Evolutionary conservation across 2,797 vertebrate genomes (phyloP), one percentile per base, ranked within the genome.

Genomic region (Galago senegalensis): DNA sequence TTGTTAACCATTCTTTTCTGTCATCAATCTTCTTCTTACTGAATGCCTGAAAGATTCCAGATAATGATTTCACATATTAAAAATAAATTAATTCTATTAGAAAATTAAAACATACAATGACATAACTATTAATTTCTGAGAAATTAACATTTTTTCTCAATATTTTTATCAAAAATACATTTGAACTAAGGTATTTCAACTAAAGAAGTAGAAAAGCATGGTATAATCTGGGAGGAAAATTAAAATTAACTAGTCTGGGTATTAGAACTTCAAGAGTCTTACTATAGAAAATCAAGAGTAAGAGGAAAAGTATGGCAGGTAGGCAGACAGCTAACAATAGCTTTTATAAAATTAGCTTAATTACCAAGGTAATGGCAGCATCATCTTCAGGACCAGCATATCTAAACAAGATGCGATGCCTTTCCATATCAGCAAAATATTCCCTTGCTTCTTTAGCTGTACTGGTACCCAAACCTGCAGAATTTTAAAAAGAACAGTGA

Each of bases 11-110:
- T 94, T 99, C 99, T 98, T 99, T 99, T 96, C 99, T 98, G 98
- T 99, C 99, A 89, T 99, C 99, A 0, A 99, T 99, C 98, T 99
- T 99, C 99, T 99, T 99, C 98, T 99, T 99, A 98, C 99, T 99
- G 98, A 99, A 99, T 63, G 99, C 99, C 99, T 99, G 97, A 98
- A 98, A 98, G 37, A 98, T 96, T 97, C 43, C 94, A 98, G 91
- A 87, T 53, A 94, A 96, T 65, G 40, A 96, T 49, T 95, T 87
- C 16, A 81, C 13, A 93, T 69, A 61, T 89, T 88, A 81, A 86
- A 96, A 88, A 91, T 58, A 79, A 95, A 88, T 89, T n/a, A 92
- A 91, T 85, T 93, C 81, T 17, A 92, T 84, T 82, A 91, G 29
- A 86, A 95, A 91, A 95, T 69, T 75, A 91, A 73, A 96, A 92